These are phyloP conservation scores for Solenodon paradoxus DNA, from an alignment of 2,113 vertebrate species.

Conservation along the genomic window DNA sequence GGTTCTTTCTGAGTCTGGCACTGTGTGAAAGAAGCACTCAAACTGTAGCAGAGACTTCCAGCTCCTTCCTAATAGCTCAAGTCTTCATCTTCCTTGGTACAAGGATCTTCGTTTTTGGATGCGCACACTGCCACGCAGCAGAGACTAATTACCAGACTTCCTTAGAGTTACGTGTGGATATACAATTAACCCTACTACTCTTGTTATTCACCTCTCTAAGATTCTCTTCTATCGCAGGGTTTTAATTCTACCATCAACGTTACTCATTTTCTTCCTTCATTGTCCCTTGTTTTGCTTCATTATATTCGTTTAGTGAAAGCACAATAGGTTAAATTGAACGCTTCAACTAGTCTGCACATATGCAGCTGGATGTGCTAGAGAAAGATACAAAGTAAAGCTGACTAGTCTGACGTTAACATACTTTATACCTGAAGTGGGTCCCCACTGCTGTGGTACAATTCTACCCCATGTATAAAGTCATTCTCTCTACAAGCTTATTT, in stretches of 20 bases:
- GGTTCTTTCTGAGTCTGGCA: neutral
- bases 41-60: neutral
- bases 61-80: neutral
- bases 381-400: neutral
- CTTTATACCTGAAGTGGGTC: too few relatives aligned
- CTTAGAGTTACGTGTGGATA: neutral
- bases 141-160: neutral
- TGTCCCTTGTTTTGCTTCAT: neutral
- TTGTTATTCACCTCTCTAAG: neutral
- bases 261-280: neutral
- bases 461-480: neutral
- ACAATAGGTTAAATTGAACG: neutral
- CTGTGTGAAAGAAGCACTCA: neutral
- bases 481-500: neutral
- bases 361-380: neutral
- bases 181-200: neutral
- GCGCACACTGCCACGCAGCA: neutral
- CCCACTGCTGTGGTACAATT: neutral
- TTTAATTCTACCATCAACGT: neutral
- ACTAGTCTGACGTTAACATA: neutral
- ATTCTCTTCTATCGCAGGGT: neutral
- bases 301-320: neutral
- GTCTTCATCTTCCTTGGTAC: neutral
- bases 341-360: neutral
- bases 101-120: neutral